Conservation (phyloP, 2,888 invertebrate genomes). For the Apomyelois bistriatella region DNA sequence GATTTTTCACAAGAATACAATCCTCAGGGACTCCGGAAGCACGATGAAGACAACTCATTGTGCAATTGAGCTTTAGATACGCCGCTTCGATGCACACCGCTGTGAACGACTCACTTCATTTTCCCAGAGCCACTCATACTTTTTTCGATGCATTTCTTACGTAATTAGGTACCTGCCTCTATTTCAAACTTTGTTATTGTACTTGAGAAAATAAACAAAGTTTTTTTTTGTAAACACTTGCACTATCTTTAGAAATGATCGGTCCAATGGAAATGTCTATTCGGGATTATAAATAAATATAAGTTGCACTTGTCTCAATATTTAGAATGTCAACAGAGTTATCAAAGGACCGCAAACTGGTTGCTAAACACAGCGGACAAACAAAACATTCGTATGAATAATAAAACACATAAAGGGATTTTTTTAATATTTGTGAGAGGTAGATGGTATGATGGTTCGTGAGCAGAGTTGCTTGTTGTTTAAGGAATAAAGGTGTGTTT, state of each 20-base stretch:
- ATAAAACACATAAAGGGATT: constrained; percentile 44
- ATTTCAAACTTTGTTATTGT: background rate
- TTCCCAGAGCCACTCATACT: constrained; percentile 30
- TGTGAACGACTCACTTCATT: constrained; percentile 30
- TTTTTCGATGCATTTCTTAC: constrained; percentile 18
- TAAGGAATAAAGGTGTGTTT: constrained; percentile 27
- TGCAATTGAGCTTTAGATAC: constrained; percentile 65
- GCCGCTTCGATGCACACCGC: constrained; percentile 31
- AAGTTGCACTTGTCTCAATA: constrained; percentile 53
- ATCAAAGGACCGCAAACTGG: constrained; percentile 68
- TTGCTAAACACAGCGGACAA: constrained; percentile 65
- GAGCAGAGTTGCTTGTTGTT: constrained; percentile 24
- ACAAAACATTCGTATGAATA: constrained; percentile 57
- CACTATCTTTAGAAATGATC: background rate
- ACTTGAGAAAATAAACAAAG: background rate
- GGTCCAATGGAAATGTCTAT: background rate
- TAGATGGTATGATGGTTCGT: constrained; percentile 23
- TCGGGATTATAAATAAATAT: constrained; percentile 40
- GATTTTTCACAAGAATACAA: constrained; percentile 21
- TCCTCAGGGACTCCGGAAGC: constrained; percentile 72
- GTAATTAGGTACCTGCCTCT: background rate
- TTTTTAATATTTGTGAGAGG: constrained; percentile 25
- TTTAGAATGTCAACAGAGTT: constrained; percentile 62
- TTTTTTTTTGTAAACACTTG: background rate
- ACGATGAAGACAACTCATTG: constrained; percentile 56